These are phyloP conservation scores for Malurus elegans DNA, from an alignment of 2,113 vertebrate genomes.

Conservation along the genomic window DNA sequence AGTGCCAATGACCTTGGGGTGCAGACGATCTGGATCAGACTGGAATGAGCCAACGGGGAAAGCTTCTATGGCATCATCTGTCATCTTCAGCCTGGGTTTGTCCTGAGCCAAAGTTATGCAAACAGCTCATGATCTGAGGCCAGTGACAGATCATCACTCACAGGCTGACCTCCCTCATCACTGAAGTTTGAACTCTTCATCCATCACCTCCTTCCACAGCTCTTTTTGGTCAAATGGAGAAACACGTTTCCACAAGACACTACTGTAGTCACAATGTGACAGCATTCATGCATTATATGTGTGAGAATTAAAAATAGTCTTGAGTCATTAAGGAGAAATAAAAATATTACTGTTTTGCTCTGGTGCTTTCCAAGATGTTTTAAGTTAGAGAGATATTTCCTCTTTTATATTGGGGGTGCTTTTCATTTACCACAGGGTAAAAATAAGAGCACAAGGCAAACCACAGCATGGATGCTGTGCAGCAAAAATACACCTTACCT, in stretches of 20 bases:
- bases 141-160: conserved; percentile 40
- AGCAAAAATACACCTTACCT: background rate
- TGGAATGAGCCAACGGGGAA: conserved; percentile 21
- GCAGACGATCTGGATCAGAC: background rate
- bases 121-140: conserved; percentile 45
- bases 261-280: background rate
- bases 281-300: background rate
- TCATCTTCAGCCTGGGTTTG: background rate
- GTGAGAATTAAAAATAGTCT: background rate
- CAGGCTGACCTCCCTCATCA: background rate
- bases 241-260: background rate
- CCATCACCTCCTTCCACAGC: background rate
- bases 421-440: background rate
- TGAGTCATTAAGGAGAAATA: background rate
- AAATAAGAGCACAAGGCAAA: background rate
- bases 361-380: background rate
- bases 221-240: background rate
- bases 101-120: background rate
- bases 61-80: background rate
- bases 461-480: background rate
- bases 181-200: background rate
- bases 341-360: background rate
- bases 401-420: background rate
- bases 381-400: background rate
- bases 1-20: background rate